phyloP scores from a whole-genome alignment of 2,888 invertebrate genomes.

The Microdon myrmicae region DNA sequence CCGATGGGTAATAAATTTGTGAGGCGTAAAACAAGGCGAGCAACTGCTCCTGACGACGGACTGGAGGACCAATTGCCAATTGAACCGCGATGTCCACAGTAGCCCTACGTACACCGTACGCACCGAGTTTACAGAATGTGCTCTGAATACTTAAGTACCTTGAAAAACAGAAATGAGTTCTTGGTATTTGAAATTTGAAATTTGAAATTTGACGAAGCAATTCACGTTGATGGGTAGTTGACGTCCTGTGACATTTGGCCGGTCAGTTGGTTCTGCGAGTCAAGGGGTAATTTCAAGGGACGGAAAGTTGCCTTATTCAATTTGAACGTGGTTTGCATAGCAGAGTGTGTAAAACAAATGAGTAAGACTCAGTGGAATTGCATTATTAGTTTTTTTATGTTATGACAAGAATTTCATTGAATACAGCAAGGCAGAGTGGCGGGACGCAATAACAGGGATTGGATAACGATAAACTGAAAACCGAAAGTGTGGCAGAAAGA shows the following conservation, averaged over 20 bases:
- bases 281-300: background rate
- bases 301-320: conserved; percentile 16
- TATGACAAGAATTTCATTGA: too few species aligned
- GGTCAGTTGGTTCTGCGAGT: background rate
- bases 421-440: too few species aligned
- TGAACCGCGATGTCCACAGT: conserved; percentile 25
- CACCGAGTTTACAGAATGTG: conserved; percentile 13
- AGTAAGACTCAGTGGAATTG: too few species aligned
- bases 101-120: background rate
- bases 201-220: conserved; percentile 17
- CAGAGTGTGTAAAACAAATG: too few species aligned
- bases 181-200: too few species aligned
- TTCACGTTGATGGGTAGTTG: conserved; percentile 28
- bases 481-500: too few species aligned
- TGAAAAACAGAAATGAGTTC: conserved; percentile 1
- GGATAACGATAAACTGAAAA: too few species aligned
- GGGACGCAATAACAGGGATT: too few species aligned
- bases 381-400: too few species aligned
- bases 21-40: conserved; percentile 25
- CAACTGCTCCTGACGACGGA: conserved; percentile 5
- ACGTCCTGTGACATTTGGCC: conserved; percentile 14
- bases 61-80: too few species aligned
- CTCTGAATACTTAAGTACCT: conserved; percentile 25
- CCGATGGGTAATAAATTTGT: conserved; percentile 28
- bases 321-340: too few species aligned